Evolutionary conservation across 2,113 vertebrate genomes (phyloP).

Genomic region (Clarias macrocephalus): DNA sequence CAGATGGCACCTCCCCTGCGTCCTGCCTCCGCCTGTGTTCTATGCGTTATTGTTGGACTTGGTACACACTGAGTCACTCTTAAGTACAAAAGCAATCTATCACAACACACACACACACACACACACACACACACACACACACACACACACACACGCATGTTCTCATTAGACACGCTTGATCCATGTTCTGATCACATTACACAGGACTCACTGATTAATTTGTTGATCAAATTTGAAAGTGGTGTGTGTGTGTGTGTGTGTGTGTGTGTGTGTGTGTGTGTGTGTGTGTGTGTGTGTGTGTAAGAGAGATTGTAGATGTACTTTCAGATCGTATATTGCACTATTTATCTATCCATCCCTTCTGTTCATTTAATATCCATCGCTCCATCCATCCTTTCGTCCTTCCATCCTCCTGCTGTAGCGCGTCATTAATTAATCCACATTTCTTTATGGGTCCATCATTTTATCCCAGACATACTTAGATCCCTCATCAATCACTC

Average conservation of each 20-base stretch:
- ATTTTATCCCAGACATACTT: no score
- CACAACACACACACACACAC: slow-evolving; percentile 24
- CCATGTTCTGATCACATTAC: slow-evolving; percentile 34
- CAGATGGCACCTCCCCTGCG: slow-evolving; percentile 45
- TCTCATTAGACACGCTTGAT: slow-evolving; percentile 32
- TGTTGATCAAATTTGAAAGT: slow-evolving; percentile 23
- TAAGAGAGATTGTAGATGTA: no score
- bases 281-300: neutral
- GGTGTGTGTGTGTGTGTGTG: neutral
- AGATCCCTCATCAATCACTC: no score
- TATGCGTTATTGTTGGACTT: slow-evolving; percentile 31
- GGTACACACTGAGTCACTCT: slow-evolving; percentile 23
- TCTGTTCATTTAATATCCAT: neutral
- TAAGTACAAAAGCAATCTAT: slow-evolving; percentile 48
- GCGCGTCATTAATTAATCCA: neutral
- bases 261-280: neutral
- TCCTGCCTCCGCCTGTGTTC: slow-evolving; percentile 29
- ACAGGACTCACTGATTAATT: slow-evolving; percentile 33
- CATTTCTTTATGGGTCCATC: neutral
- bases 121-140: neutral
- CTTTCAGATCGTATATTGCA: neutral
- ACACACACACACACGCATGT: slow-evolving; percentile 23
- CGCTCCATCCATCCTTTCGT: neutral
- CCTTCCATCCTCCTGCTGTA: neutral
- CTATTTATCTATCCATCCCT: neutral